Base-by-base conservation (phyloP, 2,888 invertebrate genomes). In the Eurytoma californica region DNA sequence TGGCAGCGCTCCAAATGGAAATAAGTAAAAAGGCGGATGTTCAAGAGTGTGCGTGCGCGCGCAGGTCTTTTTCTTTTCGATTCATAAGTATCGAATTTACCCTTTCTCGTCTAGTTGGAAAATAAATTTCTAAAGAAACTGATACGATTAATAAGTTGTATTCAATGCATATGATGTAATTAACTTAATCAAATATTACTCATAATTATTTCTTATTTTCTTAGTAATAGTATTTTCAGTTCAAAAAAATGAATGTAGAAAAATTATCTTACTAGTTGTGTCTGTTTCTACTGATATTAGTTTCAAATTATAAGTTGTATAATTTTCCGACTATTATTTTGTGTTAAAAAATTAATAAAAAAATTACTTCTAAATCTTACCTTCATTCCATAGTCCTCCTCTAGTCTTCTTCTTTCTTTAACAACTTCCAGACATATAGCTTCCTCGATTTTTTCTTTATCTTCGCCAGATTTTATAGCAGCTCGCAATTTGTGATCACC, bases 371-470 rank as follows among this genome's bases (percentile, higher is more conserved):
- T 55, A 16, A 24, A 49, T 83, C 84, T 87, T 90, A 95, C 95
- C 92, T 93, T 94, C 85, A 93, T 94, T 82, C 95, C 93, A 89
- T 94, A 96, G 80, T 95, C 94, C 51, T 93, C 88, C 57, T 94
- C 93, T 68, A 95, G 91, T 76, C 93, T 91, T 39, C 94, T 91
- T 83, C 92, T 93, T 85, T 96, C 95, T 63, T 92, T 92, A 77
- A 94, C 94, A 18, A 95, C 87, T 86, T 95, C 94, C 82, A 94
- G 70, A 53, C 77, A 76, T 28, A 90, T 83, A 14, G 87, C 73
- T n/a, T 85, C 93, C 51, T 94, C 93, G 12, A 97, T 91, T 89
- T 94, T 93, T 0, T 92, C 93, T 90, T 82, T 92, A 68, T 91
- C 91, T 0, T 92, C 91, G 63, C 93, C 92, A 3, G 93, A 91